phyloP scores from a whole-genome alignment of 2,797 vertebrate species.

The Mormyrus proboscirostris region DNA sequence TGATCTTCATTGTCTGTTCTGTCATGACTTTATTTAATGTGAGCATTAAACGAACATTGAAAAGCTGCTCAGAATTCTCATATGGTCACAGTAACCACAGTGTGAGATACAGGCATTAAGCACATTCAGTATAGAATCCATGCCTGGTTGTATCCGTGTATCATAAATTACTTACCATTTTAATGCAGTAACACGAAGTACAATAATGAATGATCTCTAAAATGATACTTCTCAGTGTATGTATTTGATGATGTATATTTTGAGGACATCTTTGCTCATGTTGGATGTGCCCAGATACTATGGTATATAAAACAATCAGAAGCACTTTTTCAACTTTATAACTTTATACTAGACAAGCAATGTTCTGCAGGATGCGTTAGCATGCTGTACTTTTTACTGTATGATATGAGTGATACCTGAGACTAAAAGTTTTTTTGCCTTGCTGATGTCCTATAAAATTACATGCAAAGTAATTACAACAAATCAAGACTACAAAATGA shows the following conservation, averaged over 20 bases:
- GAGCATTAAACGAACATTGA: not conserved
- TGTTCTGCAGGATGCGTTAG: not conserved
- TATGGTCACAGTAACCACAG: not conserved
- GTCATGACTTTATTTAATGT: not conserved
- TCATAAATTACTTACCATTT: not conserved
- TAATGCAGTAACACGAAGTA: not conserved
- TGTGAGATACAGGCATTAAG: not conserved
- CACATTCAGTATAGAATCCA: not conserved
- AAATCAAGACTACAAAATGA: not conserved
- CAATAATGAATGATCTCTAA: not conserved
- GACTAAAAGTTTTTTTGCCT: not conserved
- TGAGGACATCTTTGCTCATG: not conserved
- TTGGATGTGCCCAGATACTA: not conserved
- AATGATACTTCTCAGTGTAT: not conserved
- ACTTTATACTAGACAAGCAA: not conserved
- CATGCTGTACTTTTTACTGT: not conserved
- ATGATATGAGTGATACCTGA: not conserved
- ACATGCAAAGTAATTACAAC: not conserved
- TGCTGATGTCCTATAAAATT: not conserved
- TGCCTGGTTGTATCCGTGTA: not conserved
- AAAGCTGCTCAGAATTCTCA: not conserved
- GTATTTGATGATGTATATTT: not conserved
- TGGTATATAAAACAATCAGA: not conserved
- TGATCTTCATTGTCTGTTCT: not conserved
- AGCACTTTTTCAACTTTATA: not conserved